These are phyloP conservation scores for Holacanthella duospinosa DNA, from an alignment of 2,888 invertebrate genomes.

Conservation along the genomic window DNA sequence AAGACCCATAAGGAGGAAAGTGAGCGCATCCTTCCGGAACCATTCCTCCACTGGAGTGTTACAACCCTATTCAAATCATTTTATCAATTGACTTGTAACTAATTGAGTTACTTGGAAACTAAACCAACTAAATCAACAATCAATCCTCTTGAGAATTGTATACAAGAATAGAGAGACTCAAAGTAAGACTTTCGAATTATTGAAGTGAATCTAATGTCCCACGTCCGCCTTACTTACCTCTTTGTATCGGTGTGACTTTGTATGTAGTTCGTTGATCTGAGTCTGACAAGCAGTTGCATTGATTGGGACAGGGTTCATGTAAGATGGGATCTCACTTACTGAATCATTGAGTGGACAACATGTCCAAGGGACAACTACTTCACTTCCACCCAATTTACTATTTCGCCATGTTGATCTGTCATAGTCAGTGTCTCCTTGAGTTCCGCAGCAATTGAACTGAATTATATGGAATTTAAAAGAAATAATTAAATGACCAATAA, in stretches of 20 bases:
- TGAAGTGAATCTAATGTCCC: background rate
- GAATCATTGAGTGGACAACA: conserved; percentile 35
- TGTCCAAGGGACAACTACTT: conserved; percentile 30
- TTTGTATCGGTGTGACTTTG: conserved; percentile 26
- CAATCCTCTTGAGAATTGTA: too few species aligned
- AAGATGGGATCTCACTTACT: conserved; percentile 30
- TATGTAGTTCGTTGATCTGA: conserved; percentile 10
- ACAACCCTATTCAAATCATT: conserved; percentile 28
- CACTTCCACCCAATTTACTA: conserved; percentile 27
- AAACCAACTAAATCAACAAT: background rate
- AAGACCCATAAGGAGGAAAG: conserved; percentile 34
- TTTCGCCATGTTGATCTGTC: conserved; percentile 35
- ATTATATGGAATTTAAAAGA: conserved; percentile 7
- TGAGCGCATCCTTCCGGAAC: conserved; percentile 34
- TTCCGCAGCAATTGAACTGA: conserved; percentile 37
- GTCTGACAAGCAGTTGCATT: conserved; percentile 31
- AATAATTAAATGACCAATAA: background rate
- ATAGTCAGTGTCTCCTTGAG: conserved; percentile 32
- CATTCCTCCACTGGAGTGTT: conserved; percentile 30
- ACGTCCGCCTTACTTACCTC: conserved; percentile 21
- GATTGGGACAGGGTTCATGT: conserved; percentile 34
- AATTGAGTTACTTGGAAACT: background rate
- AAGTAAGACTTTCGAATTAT: background rate
- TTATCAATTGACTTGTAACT: background rate
- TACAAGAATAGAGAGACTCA: background rate